Conservation (phyloP, 2,113 vertebrate species). For the Pavo muticus region DNA sequence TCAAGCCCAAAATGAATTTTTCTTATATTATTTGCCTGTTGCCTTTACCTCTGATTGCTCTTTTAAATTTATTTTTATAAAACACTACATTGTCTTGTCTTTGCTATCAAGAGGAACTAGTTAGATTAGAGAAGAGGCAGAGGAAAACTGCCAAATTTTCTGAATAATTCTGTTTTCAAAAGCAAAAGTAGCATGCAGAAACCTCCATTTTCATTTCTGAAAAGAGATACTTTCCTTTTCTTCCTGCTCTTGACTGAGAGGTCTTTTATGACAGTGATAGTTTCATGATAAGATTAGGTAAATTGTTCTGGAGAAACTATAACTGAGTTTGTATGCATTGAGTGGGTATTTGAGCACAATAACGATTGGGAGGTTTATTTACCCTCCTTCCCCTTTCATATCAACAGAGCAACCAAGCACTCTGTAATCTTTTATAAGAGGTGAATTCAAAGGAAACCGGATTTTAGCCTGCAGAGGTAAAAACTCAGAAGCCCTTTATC, state of each 20-base stretch:
- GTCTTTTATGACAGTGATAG: background rate
- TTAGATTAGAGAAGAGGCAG: background rate
- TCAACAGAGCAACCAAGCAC: background rate
- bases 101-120: background rate
- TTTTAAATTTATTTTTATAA: background rate
- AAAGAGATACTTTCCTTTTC: background rate
- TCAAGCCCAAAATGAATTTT: background rate
- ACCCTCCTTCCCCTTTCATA: background rate
- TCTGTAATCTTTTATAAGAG: background rate
- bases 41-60: background rate
- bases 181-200: background rate
- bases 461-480: slow-evolving; percentile 3
- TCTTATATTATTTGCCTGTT: background rate
- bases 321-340: background rate
- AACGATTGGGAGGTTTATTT: background rate
- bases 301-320: accelerated
- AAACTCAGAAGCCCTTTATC: background rate
- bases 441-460: background rate
- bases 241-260: background rate
- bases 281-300: background rate
- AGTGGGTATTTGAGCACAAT: background rate
- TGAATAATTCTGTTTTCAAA: background rate
- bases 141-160: background rate
- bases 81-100: background rate
- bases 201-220: background rate